Percentiles rank a stretch among this genome's conserved stretches.
These are phyloP conservation scores for Xenopus petersii DNA, from an alignment of 2,797 vertebrate species.

Conservation along the genomic window DNA sequence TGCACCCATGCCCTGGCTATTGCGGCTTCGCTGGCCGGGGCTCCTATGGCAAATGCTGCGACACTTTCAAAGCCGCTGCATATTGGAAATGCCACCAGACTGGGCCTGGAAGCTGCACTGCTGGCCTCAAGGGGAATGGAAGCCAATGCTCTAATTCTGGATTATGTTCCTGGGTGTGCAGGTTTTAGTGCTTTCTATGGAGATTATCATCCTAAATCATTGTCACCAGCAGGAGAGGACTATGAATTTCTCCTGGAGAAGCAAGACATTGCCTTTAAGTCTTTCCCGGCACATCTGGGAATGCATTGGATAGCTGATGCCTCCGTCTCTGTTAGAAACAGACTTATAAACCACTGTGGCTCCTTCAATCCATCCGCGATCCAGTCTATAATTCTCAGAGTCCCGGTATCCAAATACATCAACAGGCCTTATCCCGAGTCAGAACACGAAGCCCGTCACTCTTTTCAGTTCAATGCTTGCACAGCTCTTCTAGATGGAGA, in stretches of 20 bases:
- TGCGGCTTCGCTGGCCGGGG: slow-evolving; percentile 80
- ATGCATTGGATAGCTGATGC: slow-evolving; percentile 88
- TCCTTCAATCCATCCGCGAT: slow-evolving; percentile 66
- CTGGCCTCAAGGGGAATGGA: slow-evolving; percentile 79
- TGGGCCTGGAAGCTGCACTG: slow-evolving; percentile 81
- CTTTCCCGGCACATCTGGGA: slow-evolving; percentile 82
- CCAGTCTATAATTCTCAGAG: slow-evolving; percentile 72
- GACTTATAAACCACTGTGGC: slow-evolving; percentile 59
- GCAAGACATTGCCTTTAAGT: slow-evolving; percentile 84
- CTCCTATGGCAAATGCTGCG: slow-evolving; percentile 87
- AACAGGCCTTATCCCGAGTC: slow-evolving; percentile 80
- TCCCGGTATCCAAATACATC: slow-evolving; percentile 85
- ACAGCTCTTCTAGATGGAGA: slow-evolving; percentile 78
- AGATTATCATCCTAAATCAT: slow-evolving; percentile 68
- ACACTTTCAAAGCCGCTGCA: slow-evolving; percentile 84
- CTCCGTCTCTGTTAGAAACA: slow-evolving; percentile 69
- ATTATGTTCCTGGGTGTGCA: slow-evolving; percentile 73
- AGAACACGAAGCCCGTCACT: slow-evolving; percentile 84
- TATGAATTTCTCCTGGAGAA: slow-evolving; percentile 77
- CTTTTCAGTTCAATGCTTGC: slow-evolving; percentile 87
- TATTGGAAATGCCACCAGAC: slow-evolving; percentile 77
- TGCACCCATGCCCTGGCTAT: slow-evolving; percentile 79
- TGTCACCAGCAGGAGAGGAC: slow-evolving; percentile 54
- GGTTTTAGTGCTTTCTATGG: slow-evolving; percentile 82
- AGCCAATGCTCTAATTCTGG: slow-evolving; percentile 75